These are phyloP conservation scores for Castor canadensis DNA, from an alignment of 2,113 vertebrate genomes.

Conservation along the genomic window DNA sequence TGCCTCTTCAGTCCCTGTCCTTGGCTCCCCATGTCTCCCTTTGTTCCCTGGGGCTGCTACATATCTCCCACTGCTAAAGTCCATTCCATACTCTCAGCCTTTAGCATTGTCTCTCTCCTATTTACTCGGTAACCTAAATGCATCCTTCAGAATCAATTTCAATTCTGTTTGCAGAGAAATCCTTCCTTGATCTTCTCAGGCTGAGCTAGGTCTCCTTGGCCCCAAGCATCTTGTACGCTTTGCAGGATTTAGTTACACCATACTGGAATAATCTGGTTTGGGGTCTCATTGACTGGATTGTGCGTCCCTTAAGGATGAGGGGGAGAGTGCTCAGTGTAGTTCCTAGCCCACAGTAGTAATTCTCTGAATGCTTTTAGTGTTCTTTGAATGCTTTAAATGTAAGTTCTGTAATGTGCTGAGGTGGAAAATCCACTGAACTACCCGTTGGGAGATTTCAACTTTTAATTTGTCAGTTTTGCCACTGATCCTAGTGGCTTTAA, in stretches of 20 bases:
- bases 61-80: not conserved
- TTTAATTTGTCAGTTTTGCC: not conserved
- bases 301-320: not conserved
- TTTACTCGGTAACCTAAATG: not conserved
- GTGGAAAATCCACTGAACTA: not conserved
- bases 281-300: not conserved
- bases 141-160: conserved; percentile 4
- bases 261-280: not conserved
- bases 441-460: not conserved
- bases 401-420: not conserved
- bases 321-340: not conserved
- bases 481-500: not conserved
- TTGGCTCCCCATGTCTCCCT: not conserved
- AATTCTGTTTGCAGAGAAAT: conserved; percentile 22
- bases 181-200: not conserved
- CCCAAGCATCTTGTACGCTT: not conserved
- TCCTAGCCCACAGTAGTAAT: not conserved
- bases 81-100: not conserved
- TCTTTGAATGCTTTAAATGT: not conserved
- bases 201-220: not conserved
- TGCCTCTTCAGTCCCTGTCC: not conserved
- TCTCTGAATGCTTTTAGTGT: not conserved
- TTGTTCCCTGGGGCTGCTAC: not conserved
- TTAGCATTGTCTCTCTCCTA: not conserved
- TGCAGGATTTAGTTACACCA: not conserved